Evolutionary conservation across 2,797 vertebrate species (phyloP).

Genomic region (Clarias laeviceps): DNA sequence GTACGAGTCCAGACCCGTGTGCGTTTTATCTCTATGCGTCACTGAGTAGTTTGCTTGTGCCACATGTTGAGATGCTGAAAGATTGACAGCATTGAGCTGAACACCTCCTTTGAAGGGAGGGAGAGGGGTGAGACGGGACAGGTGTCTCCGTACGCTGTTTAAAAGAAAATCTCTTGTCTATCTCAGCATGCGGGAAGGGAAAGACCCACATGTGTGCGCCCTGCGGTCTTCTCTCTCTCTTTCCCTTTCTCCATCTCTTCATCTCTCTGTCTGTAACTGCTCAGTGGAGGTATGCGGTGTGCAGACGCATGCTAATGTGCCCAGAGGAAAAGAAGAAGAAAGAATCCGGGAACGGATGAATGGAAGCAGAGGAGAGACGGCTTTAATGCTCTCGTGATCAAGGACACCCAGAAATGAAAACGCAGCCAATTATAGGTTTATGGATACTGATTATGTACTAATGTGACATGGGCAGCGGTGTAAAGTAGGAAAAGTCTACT

Average conservation of each 20-base stretch:
- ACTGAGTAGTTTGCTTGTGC: slow-evolving; percentile 35
- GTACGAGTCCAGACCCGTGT: slow-evolving; percentile 22
- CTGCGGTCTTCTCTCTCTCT: slow-evolving; percentile 61
- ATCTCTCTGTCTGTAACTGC: slow-evolving; percentile 56
- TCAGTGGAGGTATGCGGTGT: slow-evolving; percentile 71
- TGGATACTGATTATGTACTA: slow-evolving; percentile 25
- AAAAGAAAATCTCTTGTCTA: slow-evolving; percentile 60
- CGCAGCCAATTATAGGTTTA: not conserved
- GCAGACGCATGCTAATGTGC: slow-evolving; percentile 75
- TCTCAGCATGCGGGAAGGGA: slow-evolving; percentile 57
- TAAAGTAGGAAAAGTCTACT: not conserved
- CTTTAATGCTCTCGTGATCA: slow-evolving; percentile 39
- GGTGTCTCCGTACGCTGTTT: slow-evolving; percentile 74
- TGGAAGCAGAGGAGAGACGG: slow-evolving; percentile 6
- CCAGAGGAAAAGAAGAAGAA: slow-evolving; percentile 41
- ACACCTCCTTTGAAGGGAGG: slow-evolving; percentile 63
- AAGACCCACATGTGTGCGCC: slow-evolving; percentile 80
- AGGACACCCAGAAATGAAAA: slow-evolving; percentile 14
- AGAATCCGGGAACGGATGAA: slow-evolving; percentile 19
- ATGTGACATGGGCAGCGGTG: not conserved
- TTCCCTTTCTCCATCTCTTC: slow-evolving; percentile 24
- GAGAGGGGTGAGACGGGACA: slow-evolving; percentile 62
- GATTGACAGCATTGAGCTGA: slow-evolving; percentile 57
- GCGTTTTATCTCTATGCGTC: slow-evolving; percentile 26
- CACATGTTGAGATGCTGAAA: slow-evolving; percentile 56